Evolutionary conservation across 2,113 vertebrate species (phyloP).

Genomic region (Phrynosoma platyrhinos): DNA sequence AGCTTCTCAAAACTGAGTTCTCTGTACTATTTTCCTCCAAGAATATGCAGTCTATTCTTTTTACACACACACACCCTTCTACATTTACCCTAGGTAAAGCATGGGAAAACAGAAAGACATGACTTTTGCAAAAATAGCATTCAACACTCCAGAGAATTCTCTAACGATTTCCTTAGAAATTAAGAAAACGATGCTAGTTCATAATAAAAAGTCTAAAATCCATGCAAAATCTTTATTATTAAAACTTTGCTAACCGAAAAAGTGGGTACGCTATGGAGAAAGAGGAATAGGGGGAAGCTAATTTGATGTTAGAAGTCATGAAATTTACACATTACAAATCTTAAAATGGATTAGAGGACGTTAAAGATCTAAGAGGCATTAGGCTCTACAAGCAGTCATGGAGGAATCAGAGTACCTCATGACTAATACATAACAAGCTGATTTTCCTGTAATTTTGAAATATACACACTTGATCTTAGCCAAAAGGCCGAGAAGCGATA

Average conservation of each 20-base stretch:
- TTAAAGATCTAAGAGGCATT: background rate
- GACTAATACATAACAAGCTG: background rate
- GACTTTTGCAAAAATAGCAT: background rate
- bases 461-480: no score
- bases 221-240: background rate
- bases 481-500: no score
- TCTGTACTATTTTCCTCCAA: no score
- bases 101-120: background rate
- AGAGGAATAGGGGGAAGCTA: background rate
- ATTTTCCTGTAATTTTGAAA: background rate
- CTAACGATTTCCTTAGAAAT: background rate
- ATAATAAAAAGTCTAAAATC: background rate
- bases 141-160: background rate
- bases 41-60: background rate
- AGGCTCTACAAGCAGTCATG: background rate
- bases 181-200: background rate
- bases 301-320: background rate
- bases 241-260: background rate
- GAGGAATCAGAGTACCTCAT: no score
- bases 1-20: background rate
- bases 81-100: background rate
- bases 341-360: background rate
- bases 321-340: background rate
- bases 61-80: background rate
- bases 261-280: background rate